Percentiles rank a stretch among this genome's conserved stretches.
These are phyloP conservation scores for Nebria brevicollis DNA, from an alignment of 2,888 invertebrate species.

Conservation along the genomic window DNA sequence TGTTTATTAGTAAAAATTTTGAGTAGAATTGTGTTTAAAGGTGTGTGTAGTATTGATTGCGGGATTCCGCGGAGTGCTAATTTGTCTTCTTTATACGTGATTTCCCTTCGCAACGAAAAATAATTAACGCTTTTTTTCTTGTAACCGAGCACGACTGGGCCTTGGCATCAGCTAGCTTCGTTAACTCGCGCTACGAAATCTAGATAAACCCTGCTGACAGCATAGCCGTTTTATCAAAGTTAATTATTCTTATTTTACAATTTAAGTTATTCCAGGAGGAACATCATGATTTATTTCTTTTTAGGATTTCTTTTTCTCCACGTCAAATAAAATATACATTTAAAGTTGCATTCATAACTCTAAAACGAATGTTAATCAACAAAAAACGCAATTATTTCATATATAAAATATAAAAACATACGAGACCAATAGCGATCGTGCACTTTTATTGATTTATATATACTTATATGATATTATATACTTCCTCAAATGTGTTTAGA, in stretches of 20 bases:
- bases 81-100: constrained; percentile 27
- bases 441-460: not conserved
- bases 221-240: constrained; percentile 15
- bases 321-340: not conserved
- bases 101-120: constrained; percentile 29
- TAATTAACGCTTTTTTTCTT: constrained; percentile 33
- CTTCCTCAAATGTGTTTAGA: not conserved
- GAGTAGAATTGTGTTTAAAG: not conserved
- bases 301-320: not conserved
- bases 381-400: not conserved
- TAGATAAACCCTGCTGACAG: not conserved
- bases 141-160: not conserved
- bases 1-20: no score
- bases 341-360: no score
- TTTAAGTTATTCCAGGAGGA: constrained; percentile 3
- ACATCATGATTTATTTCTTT: not conserved
- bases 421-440: not conserved
- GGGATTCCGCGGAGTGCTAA: constrained; percentile 25
- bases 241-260: not conserved
- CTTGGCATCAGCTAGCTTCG: constrained; percentile 3
- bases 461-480: not conserved
- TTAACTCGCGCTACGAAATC: constrained; percentile 17
- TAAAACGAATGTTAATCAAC: no score
- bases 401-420: not conserved
- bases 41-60: constrained; percentile 27